These are phyloP conservation scores for Gymnocephalus cernua DNA, from an alignment of 2,113 vertebrate species.

Conservation along the genomic window DNA sequence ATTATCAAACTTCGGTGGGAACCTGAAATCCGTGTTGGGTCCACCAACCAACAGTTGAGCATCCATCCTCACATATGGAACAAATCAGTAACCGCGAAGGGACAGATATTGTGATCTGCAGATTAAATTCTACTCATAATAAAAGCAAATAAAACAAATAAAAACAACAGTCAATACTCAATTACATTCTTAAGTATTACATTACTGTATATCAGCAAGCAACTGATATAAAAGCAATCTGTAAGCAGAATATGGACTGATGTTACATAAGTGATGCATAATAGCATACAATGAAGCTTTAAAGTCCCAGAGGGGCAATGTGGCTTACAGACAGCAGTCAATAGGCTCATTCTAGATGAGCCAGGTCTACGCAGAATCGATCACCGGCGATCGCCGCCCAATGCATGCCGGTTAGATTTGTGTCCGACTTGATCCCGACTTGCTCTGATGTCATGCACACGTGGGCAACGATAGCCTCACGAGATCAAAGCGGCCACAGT, in stretches of 20 bases:
- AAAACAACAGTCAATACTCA: not conserved
- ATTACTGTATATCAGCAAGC: not conserved
- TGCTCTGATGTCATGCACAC: too few relatives aligned
- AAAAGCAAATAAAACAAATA: too few relatives aligned
- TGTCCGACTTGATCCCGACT: too few relatives aligned
- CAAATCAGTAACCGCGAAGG: not conserved
- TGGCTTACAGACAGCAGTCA: not conserved
- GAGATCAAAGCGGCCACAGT: too few relatives aligned
- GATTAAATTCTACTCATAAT: not conserved
- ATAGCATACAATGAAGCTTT: not conserved
- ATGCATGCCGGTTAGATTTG: too few relatives aligned
- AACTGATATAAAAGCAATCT: not conserved
- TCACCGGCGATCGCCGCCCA: too few relatives aligned
- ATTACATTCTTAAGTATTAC: not conserved
- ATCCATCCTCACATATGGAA: too few relatives aligned
- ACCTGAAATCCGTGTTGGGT: not conserved
- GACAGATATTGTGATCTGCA: too few relatives aligned
- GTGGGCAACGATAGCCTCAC: too few relatives aligned
- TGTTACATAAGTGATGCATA: not conserved
- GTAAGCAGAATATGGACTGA: not conserved
- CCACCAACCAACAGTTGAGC: not conserved
- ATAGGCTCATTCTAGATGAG: too few relatives aligned
- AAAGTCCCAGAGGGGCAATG: not conserved
- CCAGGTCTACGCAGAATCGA: too few relatives aligned
- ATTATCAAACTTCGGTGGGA: not conserved